Evolutionary conservation across 2,113 vertebrate genomes (phyloP), one percentile per base, ranked within the genome.

Genomic region (Beaufortia kweichowensis): DNA sequence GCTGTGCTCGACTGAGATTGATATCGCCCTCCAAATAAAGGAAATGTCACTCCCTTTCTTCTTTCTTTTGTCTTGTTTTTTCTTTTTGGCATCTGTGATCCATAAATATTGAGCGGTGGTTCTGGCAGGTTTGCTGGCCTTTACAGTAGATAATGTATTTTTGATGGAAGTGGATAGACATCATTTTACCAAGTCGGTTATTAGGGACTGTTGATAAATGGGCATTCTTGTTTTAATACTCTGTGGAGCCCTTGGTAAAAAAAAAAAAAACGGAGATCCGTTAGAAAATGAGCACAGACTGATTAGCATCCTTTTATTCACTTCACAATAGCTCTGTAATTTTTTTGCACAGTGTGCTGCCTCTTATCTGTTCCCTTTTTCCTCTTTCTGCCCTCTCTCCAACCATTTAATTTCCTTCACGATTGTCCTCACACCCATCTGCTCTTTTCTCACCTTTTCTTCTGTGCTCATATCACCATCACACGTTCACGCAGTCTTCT

Each of bases 401-500:
- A 3, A 15, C 46, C 29, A 2, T 56, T 56, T 53, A 65, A 59
- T 53, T 78, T 72, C 56, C 35, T 74, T 46, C 39, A 57, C 41
- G 56, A 71, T 59, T 59, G 69, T 57, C 50, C 55, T 61, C 56
- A 24, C 53, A 29, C 43, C 31, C 35, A 33, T 71, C 33, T 68
- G 50, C 29, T 66, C 56, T 59, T 33, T 70, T 77, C 72, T 59
- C 76, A 75, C 73, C 69, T 78, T 75, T 83, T 53, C 84, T 53
- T 61, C 61, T 80, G 46, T 80, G 80, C 82, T 65, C 73, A 43
- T 61, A 39, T 69, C 73, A 53, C 71, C 64, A 43, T 67, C 78
- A 48, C 70, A 59, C 69, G 67, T 35, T 77, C 61, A 35, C 72
- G 43, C 61, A n/a, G 50, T 71, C 41, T 75, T 33, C 26, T 43